These are phyloP conservation scores for Knipowitschia caucasica DNA, from an alignment of 2,797 vertebrate species.

Conservation along the genomic window DNA sequence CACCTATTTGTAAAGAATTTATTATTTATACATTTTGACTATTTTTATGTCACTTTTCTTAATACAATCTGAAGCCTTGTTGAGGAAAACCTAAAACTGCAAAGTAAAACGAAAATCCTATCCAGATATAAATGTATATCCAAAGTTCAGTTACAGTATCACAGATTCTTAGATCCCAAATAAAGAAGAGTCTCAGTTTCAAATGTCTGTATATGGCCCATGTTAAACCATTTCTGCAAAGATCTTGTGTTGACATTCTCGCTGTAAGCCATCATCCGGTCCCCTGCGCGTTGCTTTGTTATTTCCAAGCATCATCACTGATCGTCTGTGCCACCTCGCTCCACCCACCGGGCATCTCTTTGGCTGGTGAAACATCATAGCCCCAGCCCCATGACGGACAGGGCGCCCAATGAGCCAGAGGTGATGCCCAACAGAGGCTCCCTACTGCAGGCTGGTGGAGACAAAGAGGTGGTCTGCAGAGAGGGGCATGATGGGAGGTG, in stretches of 20 bases:
- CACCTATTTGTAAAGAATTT: too few species aligned
- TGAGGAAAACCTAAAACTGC: too few species aligned
- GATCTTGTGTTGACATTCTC: slow-evolving; percentile 36
- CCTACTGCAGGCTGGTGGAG: slow-evolving; percentile 38
- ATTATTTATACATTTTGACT: too few species aligned
- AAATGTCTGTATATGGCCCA: slow-evolving; percentile 9
- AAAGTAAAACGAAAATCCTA: too few species aligned
- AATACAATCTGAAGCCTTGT: too few species aligned
- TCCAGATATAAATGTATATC: too few species aligned
- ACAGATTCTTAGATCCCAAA: too few species aligned
- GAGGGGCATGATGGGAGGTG: slow-evolving; percentile 29
- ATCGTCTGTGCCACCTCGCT: slow-evolving; percentile 40
- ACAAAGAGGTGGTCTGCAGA: slow-evolving; percentile 1
- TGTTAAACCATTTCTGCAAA: slow-evolving; percentile 30
- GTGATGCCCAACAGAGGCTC: slow-evolving; percentile 54
- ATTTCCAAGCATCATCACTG: slow-evolving; percentile 31
- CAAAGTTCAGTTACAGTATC: too few species aligned
- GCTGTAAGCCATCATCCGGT: slow-evolving; percentile 31
- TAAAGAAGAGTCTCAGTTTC: background rate
- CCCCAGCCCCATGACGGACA: slow-evolving; percentile 33
- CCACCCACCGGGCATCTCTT: slow-evolving; percentile 35
- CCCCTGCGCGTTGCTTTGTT: slow-evolving; percentile 26
- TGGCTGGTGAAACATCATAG: slow-evolving; percentile 39
- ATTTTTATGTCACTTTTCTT: too few species aligned
- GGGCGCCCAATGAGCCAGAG: slow-evolving; percentile 54